Evolutionary conservation across 30 jellyfish, hydroid and myxozoan genomes (phyloP).

Genomic region (Clytia hemisphaerica): DNA sequence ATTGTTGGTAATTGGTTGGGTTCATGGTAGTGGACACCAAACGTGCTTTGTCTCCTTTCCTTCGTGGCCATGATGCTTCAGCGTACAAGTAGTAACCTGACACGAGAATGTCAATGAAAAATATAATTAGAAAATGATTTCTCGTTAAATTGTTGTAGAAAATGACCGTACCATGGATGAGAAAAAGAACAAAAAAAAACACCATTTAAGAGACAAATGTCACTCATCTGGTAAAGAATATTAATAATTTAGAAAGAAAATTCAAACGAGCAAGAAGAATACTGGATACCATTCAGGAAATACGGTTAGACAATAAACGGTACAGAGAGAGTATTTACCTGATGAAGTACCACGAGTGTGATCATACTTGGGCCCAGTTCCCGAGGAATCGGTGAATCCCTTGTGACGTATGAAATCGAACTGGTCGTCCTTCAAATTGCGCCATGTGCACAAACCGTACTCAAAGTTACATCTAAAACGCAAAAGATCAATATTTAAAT

Average conservation of each 20-base stretch:
- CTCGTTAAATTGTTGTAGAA: background rate
- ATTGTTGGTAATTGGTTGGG: conserved; percentile 46
- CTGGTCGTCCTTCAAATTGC: conserved; percentile 84
- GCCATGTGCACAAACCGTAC: conserved; percentile 66
- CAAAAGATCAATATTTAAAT: background rate
- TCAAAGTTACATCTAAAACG: conserved; percentile 79
- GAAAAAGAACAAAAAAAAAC: no score
- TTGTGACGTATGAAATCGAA: conserved; percentile 82
- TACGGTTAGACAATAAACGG: no score
- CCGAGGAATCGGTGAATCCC: conserved; percentile 82
- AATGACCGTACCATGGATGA: no score
- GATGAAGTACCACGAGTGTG: conserved; percentile 95
- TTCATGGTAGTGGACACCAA: conserved; percentile 59
- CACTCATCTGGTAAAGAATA: no score
- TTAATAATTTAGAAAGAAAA: no score
- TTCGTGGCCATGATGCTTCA: conserved; percentile 91
- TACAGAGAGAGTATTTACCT: no score
- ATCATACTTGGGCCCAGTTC: conserved; percentile 96
- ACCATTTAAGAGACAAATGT: no score
- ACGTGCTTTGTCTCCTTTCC: conserved; percentile 94
- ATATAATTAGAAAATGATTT: background rate
- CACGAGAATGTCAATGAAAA: background rate
- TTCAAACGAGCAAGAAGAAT: no score
- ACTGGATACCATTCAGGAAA: no score
- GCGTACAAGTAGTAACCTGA: conserved; percentile 89